phyloP scores from a whole-genome alignment of 2,797 vertebrate genomes.

The Lepilemur ruficaudatus region DNA sequence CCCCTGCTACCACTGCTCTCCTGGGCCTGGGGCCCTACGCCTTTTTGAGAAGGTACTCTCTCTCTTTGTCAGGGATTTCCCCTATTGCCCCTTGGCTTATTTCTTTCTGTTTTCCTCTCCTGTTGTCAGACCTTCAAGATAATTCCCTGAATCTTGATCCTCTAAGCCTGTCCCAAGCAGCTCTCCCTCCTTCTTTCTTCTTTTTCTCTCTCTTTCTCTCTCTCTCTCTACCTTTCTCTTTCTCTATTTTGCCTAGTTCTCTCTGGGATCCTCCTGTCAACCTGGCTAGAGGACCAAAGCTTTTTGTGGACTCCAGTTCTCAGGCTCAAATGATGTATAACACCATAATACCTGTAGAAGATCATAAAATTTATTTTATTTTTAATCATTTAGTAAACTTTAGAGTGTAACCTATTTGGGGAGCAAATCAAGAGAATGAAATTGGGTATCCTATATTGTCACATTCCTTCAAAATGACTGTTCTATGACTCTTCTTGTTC shows the following conservation, averaged over 20 bases:
- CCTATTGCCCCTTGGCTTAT: not conserved
- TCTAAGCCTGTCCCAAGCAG: not conserved
- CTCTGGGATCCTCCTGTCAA: not conserved
- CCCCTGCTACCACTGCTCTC: too few species aligned
- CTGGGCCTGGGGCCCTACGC: not conserved
- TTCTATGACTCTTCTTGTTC: not conserved
- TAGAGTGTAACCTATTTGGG: not conserved
- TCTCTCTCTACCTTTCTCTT: not conserved
- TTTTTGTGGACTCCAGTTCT: not conserved
- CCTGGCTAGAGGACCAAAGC: not conserved
- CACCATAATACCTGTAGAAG: not conserved
- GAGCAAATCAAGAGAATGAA: not conserved
- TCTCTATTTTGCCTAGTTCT: not conserved
- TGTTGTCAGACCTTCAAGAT: not conserved
- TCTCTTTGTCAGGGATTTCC: not conserved
- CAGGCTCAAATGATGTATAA: not conserved
- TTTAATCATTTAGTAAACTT: conserved; percentile 19
- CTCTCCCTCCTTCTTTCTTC: too few species aligned
- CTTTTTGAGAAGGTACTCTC: not conserved
- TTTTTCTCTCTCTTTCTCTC: too few species aligned
- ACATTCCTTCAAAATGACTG: not conserved
- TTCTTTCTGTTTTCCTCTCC: not conserved
- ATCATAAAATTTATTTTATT: not conserved
- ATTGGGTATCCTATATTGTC: not conserved
- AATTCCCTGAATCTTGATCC: not conserved